phyloP scores from a whole-genome alignment of 2,888 invertebrate genomes.

The Scrobipalpa atriplicella region DNA sequence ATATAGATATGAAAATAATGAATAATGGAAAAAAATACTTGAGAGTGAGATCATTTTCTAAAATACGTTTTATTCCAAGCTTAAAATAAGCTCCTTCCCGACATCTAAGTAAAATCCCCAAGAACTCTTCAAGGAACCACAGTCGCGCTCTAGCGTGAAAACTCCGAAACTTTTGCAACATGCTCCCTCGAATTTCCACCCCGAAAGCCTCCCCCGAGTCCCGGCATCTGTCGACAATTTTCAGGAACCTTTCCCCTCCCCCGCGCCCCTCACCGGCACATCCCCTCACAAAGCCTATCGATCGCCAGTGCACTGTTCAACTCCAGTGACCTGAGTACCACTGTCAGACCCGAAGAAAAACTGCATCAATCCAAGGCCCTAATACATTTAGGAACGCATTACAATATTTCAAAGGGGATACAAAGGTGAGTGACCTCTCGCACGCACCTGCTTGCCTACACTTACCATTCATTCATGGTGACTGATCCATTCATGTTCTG shows the following conservation, averaged over 20 bases:
- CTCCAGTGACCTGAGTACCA: constrained; percentile 66
- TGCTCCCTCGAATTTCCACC: constrained; percentile 22
- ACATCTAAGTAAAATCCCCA: not conserved
- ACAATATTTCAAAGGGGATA: constrained; percentile 14
- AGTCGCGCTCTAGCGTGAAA: constrained; percentile 33
- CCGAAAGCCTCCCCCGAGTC: constrained; percentile 45
- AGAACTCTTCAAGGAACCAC: not conserved
- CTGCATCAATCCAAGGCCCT: constrained; percentile 60
- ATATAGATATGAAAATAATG: too few relatives aligned
- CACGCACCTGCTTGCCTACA: constrained; percentile 31
- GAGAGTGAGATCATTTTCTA: too few relatives aligned
- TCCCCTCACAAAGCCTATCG: constrained; percentile 62
- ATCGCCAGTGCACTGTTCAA: constrained; percentile 65
- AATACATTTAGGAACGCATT: constrained; percentile 37
- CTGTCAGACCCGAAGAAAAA: constrained; percentile 56
- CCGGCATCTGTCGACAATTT: constrained; percentile 67
- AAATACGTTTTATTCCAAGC: too few relatives aligned
- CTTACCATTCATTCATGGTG: constrained; percentile 47
- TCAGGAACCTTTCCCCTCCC: constrained; percentile 36
- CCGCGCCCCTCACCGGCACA: constrained; percentile 41
- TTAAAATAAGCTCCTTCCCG: not conserved
- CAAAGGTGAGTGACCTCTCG: constrained; percentile 55
- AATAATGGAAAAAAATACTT: too few relatives aligned
- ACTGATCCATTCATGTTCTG: constrained; percentile 56
- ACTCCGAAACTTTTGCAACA: constrained; percentile 32